Evolutionary conservation across 2,888 invertebrate species (phyloP).

Genomic region (Noctua fimbriata): DNA sequence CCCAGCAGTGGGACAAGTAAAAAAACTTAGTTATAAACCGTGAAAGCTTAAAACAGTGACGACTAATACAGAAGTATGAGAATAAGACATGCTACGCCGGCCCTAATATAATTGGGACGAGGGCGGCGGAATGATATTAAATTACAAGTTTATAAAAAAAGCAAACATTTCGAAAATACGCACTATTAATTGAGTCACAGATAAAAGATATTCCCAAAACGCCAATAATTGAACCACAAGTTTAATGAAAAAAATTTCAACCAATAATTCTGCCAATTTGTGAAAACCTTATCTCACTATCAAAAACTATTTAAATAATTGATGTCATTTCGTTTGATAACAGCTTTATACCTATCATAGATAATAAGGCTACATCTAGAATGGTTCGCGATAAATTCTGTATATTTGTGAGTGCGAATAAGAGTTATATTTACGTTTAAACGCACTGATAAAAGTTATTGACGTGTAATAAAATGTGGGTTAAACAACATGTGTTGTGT

Average conservation of each 20-base stretch:
- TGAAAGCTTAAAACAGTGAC: too few relatives aligned
- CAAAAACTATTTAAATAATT: slow-evolving; percentile 45
- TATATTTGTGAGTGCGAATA: slow-evolving; percentile 17
- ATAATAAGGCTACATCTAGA: slow-evolving; percentile 19
- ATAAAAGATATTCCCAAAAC: slow-evolving; percentile 22
- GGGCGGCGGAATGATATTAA: background rate
- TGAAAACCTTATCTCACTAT: slow-evolving; percentile 35
- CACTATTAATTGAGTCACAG: background rate
- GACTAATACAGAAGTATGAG: too few relatives aligned
- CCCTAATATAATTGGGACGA: too few relatives aligned
- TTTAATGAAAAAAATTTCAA: slow-evolving; percentile 18
- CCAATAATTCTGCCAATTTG: slow-evolving; percentile 24
- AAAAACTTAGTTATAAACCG: too few relatives aligned
- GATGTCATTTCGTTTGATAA: slow-evolving; percentile 25
- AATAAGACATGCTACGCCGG: too few relatives aligned
- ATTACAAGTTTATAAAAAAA: background rate
- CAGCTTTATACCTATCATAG: slow-evolving; percentile 14
- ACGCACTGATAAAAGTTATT: slow-evolving; percentile 43
- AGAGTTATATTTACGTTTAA: slow-evolving; percentile 39
- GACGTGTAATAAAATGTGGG: slow-evolving; percentile 41
- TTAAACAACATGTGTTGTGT: slow-evolving; percentile 13
- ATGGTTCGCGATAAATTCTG: slow-evolving; percentile 21
- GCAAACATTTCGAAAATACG: background rate
- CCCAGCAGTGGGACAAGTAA: too few relatives aligned
- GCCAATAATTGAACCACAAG: slow-evolving; percentile 8